These are phyloP conservation scores for Mythimna pallens DNA, from an alignment of 2,888 invertebrate genomes.

Conservation along the genomic window DNA sequence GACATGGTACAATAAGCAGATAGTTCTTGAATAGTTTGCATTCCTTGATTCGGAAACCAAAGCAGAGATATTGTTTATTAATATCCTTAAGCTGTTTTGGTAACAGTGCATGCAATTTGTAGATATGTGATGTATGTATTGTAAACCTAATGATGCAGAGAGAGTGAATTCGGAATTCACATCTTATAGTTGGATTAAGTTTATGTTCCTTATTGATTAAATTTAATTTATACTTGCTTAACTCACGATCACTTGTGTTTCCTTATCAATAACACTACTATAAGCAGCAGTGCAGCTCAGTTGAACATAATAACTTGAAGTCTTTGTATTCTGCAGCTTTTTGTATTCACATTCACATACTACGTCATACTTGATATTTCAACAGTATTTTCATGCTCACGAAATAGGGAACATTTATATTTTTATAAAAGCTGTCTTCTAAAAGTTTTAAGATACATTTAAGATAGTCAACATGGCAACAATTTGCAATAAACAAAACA, in stretches of 20 bases:
- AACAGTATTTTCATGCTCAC: too few relatives aligned
- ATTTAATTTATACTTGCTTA: neutral
- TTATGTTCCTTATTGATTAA: too few relatives aligned
- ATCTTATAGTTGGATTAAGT: neutral
- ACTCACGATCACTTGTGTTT: neutral
- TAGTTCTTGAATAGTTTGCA: slow-evolving; percentile 36
- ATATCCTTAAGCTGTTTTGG: slow-evolving; percentile 26
- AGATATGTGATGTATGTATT: neutral
- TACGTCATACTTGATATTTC: too few relatives aligned
- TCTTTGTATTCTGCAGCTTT: too few relatives aligned
- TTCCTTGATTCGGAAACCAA: slow-evolving; percentile 47
- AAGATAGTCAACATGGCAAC: slow-evolving; percentile 15
- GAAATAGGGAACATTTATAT: neutral
- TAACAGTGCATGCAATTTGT: slow-evolving; percentile 17
- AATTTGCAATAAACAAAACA: slow-evolving; percentile 36
- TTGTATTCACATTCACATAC: too few relatives aligned
- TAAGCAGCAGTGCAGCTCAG: neutral
- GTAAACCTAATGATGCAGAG: neutral
- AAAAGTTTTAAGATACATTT: slow-evolving; percentile 8
- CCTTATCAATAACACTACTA: neutral
- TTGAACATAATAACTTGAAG: too few relatives aligned
- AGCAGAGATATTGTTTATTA: slow-evolving; percentile 44
- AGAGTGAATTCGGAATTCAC: neutral
- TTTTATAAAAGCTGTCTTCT: neutral
- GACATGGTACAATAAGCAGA: slow-evolving; percentile 60